Conservation (phyloP, 2,113 vertebrate species). For the Nyctereutes procyonoides region DNA sequence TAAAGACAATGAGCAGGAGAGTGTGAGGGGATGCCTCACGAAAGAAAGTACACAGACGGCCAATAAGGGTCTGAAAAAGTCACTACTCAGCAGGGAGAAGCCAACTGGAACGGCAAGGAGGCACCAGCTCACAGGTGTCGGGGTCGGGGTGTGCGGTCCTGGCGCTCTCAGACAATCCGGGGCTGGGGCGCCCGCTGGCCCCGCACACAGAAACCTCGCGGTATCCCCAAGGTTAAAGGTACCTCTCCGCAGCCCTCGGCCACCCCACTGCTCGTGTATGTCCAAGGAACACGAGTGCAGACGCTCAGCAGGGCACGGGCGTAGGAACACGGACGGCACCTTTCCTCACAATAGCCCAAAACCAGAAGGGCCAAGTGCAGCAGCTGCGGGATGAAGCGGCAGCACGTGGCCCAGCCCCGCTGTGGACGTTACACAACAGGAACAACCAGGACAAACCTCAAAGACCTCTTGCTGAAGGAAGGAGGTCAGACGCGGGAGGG, state of each 20-base stretch:
- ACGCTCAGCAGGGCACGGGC: neutral
- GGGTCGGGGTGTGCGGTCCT: neutral
- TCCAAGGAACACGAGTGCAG: neutral
- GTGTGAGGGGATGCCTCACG: neutral
- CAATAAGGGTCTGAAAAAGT: neutral
- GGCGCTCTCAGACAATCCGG: neutral
- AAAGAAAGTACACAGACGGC: neutral
- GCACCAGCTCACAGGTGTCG: accelerated
- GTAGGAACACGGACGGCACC: neutral
- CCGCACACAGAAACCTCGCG: neutral
- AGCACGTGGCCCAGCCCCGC: neutral
- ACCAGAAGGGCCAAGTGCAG: neutral
- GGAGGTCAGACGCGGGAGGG: neutral
- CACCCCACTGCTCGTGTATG: too few relatives aligned
- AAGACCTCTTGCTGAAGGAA: neutral
- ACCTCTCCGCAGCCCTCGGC: neutral
- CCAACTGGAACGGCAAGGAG: neutral
- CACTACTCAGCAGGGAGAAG: neutral
- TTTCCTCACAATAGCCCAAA: neutral
- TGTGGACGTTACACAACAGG: too few relatives aligned
- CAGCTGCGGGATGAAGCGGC: neutral
- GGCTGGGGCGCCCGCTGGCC: neutral
- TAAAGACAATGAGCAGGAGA: neutral
- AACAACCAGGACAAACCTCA: neutral
- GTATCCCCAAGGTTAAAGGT: neutral